Conservation (phyloP, 2,113 vertebrate species). For the Phaethon lepturus region DNA sequence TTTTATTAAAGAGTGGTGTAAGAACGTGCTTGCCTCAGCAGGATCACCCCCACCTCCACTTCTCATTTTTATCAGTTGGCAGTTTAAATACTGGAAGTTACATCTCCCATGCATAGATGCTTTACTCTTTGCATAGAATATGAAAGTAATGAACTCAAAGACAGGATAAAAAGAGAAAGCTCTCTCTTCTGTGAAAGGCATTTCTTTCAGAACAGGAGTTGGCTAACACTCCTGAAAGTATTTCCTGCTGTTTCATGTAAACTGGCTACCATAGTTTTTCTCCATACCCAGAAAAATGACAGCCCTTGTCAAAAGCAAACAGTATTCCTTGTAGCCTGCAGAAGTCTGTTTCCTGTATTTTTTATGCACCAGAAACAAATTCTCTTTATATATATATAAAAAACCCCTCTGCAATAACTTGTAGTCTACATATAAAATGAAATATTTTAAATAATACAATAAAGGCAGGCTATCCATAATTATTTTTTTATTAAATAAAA, state of each 20-base stretch:
- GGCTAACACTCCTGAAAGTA: not conserved
- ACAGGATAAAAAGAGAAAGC: not conserved
- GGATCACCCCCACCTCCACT: not conserved
- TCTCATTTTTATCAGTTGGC: conserved; percentile 12
- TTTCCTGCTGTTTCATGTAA: conserved; percentile 21
- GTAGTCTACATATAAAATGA: conserved; percentile 65
- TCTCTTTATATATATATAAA: not conserved
- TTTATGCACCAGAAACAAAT: conserved; percentile 62
- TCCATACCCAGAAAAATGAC: not conserved
- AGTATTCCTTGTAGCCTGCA: not conserved
- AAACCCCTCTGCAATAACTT: conserved; percentile 2
- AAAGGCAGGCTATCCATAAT: conserved; percentile 69
- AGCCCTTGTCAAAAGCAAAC: conserved; percentile 57
- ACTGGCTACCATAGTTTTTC: not conserved
- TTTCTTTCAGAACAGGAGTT: conserved; percentile 12
- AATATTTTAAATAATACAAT: conserved; percentile 76
- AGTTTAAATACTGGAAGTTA: conserved; percentile 47
- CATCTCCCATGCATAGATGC: not conserved
- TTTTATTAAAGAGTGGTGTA: conserved; percentile 42
- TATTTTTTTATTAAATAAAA: conserved; percentile 80
- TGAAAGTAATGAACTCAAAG: conserved; percentile 37
- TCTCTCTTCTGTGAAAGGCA: conserved; percentile 3
- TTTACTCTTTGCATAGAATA: not conserved
- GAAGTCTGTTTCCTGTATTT: conserved; percentile 49
- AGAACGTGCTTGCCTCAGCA: conserved; percentile 26